These are phyloP conservation scores for Drosophila saltans DNA, from an alignment of 1,140 invertebrate species.

Conservation along the genomic window DNA sequence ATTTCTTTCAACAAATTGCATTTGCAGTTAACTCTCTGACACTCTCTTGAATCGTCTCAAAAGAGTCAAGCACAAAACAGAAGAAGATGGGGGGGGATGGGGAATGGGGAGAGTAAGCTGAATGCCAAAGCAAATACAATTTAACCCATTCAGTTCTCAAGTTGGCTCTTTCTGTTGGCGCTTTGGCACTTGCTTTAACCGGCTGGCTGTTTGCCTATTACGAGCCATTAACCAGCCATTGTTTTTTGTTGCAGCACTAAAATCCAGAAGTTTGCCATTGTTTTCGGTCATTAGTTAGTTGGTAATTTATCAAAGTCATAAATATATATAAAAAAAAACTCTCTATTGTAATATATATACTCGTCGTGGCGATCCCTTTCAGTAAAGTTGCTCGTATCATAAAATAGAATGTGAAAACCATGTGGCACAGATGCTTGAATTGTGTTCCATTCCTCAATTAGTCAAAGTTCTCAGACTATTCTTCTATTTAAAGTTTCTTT, in stretches of 20 bases:
- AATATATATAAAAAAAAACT: constrained; percentile 42
- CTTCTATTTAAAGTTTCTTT: constrained; percentile 12
- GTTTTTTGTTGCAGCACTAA: constrained; percentile 68
- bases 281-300: constrained; percentile 69
- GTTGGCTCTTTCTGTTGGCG: not conserved
- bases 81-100: not conserved
- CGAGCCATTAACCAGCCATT: constrained; percentile 72
- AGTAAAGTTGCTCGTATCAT: constrained; percentile 37
- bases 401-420: constrained; percentile 53
- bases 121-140: not conserved
- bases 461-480: constrained; percentile 5
- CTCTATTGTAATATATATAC: constrained; percentile 2
- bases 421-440: constrained; percentile 24
- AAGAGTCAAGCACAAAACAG: not conserved
- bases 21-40: constrained; percentile 36
- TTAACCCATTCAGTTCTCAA: constrained; percentile 1
- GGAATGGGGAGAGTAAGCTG: not conserved
- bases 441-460: constrained; percentile 47
- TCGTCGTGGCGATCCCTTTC: constrained; percentile 1
- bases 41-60: constrained; percentile 11
- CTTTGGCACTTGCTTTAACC: not conserved
- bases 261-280: constrained; percentile 73
- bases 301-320: constrained; percentile 80
- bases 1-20: constrained; percentile 49
- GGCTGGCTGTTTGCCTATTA: constrained; percentile 33